phyloP scores from a whole-genome alignment of 2,113 vertebrate genomes.

The Sterrhoptilus dennistouni region DNA sequence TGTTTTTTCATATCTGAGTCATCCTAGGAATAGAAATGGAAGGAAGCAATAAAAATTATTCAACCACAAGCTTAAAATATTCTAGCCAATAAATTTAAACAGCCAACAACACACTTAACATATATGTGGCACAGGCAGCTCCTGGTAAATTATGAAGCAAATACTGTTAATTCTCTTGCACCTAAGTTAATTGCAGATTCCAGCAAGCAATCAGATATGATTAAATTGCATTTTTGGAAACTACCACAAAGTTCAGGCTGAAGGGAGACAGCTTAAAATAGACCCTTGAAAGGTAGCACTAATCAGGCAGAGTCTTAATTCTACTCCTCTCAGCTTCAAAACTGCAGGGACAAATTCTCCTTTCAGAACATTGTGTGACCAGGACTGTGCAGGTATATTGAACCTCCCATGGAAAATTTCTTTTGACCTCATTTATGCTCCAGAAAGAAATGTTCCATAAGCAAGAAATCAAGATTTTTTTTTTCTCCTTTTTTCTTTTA shows the following conservation, averaged over 20 bases:
- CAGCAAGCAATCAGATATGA: slow-evolving; percentile 47
- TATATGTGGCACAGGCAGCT: neutral
- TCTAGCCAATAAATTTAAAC: neutral
- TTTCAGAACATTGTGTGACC: neutral
- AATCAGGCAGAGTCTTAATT: slow-evolving; percentile 21
- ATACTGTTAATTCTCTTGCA: neutral
- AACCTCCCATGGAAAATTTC: neutral
- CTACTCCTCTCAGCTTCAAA: neutral
- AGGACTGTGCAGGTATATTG: neutral
- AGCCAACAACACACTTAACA: neutral
- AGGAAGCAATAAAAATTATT: slow-evolving; percentile 14
- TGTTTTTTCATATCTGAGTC: slow-evolving; percentile 2
- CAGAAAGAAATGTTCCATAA: neutral
- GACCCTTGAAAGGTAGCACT: neutral
- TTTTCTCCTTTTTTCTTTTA: neutral
- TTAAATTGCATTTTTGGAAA: slow-evolving; percentile 46
- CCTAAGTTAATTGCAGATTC: slow-evolving; percentile 25
- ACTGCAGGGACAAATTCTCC: neutral
- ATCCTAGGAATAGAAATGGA: slow-evolving; percentile 7
- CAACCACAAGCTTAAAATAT: slow-evolving; percentile 8
- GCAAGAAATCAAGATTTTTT: neutral
- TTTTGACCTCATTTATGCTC: neutral
- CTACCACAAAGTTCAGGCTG: neutral
- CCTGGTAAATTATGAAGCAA: slow-evolving; percentile 10
- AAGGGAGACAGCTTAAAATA: slow-evolving; percentile 41